These are phyloP conservation scores for Strigamia maritima DNA, from an alignment of 2,888 invertebrate species.

Conservation along the genomic window DNA sequence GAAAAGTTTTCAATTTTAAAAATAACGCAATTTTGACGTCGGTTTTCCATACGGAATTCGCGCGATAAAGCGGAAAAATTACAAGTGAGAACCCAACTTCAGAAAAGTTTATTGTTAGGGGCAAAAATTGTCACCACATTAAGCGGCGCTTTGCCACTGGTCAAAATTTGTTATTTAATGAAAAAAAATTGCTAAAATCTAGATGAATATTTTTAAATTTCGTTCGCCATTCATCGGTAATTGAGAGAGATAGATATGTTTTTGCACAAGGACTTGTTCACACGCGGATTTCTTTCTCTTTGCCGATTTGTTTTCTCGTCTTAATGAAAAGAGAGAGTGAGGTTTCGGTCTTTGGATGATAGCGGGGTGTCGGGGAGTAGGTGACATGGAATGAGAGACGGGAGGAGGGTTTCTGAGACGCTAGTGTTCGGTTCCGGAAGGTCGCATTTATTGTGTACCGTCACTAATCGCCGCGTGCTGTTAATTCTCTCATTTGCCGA, in stretches of 20 bases:
- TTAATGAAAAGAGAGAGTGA: conserved; percentile 1
- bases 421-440: conserved; percentile 29
- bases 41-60: too few relatives aligned
- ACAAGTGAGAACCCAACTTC: too few relatives aligned
- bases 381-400: neutral
- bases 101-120: too few relatives aligned
- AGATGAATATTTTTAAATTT: neutral
- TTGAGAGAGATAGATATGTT: neutral
- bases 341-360: conserved; percentile 33
- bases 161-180: too few relatives aligned
- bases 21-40: too few relatives aligned
- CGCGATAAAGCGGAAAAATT: too few relatives aligned
- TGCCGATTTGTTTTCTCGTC: conserved; percentile 28
- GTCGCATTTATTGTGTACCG: conserved; percentile 30
- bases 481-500: conserved; percentile 40
- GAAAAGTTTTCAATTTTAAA: too few relatives aligned
- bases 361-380: conserved; percentile 21
- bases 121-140: too few relatives aligned
- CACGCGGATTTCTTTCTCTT: conserved; percentile 34
- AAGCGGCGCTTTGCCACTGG: too few relatives aligned
- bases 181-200: too few relatives aligned
- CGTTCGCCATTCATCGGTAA: neutral
- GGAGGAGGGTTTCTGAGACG: neutral
- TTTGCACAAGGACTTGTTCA: conserved; percentile 27
- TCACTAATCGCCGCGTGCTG: conserved; percentile 32